Base-by-base conservation (phyloP, 1,140 invertebrate genomes). In the Choristoneura fumiferana region DNA sequence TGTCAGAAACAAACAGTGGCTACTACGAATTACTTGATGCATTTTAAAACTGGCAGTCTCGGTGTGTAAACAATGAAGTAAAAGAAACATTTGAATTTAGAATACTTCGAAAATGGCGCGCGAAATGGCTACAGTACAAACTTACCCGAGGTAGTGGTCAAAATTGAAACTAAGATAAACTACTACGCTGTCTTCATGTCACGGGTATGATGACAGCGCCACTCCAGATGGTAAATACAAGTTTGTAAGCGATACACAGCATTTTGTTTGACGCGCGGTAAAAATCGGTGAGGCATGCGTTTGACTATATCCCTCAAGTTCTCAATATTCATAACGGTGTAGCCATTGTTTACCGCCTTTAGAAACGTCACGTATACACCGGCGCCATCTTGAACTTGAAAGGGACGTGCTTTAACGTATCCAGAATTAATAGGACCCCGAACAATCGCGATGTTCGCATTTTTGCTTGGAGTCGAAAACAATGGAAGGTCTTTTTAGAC, bases 281-380 rank as follows among this genome's bases (percentile, higher is more conserved):
- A 81, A 86, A 84, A 81, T 77, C 62, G 63, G 60, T 67, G 68
- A 79, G 56, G 65, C 71, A 63, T 75, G 65, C 69, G 60, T 60
- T 67, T 68, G 63, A 61, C 75, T 76, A 74, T 77, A 49, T 49
- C 43, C 66, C 74, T 65, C 68, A 49, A 72, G 65, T 34, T 73
- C 73, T 84, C 73, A 84, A 82, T 82, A 84, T 83, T 83, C 80
- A 80, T 87, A 84, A 84, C 83, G 79, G 76, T 59, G 65, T 57
- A 18, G 59, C 75, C 67, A 83, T 83, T 84, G 80, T 84, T 83
- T 80, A 73, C 75, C 76, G 81, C 72, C 69, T 69, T 77, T 67
- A 60, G 69, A 71, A 71, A 62, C 67, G 78, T 86, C 81, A 86
- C 81, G 83, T 86, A 79, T 62, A 54, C 13, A 57, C 54, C 67